A percentile compares a stretch with the other conserved stretches of the same genome.
phyloP scores from a whole-genome alignment of 2,888 invertebrate species.

The Phortica magna region DNA sequence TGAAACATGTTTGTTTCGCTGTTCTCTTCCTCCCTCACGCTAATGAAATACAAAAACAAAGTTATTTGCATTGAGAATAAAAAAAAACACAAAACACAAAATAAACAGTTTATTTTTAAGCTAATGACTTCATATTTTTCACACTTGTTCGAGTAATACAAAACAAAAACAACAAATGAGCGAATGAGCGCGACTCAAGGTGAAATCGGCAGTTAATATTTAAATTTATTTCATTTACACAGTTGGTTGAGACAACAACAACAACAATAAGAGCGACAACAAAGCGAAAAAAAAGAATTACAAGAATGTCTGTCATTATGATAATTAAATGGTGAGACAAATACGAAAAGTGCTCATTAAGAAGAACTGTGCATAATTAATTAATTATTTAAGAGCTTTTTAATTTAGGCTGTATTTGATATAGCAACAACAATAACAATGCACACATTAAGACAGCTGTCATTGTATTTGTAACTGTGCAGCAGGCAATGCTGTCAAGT shows the following conservation, averaged over 20 bases:
- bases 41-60: too few relatives aligned
- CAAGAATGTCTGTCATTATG: slow-evolving; percentile 5
- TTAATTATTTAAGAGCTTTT: slow-evolving; percentile 11
- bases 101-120: slow-evolving; percentile 12
- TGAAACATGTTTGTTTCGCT: too few relatives aligned
- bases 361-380: slow-evolving; percentile 14
- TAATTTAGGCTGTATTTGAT: neutral
- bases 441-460: neutral
- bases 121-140: slow-evolving; percentile 25
- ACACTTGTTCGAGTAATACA: neutral
- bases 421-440: neutral
- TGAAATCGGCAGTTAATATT: slow-evolving; percentile 11
- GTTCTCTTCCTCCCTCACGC: too few relatives aligned
- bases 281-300: neutral
- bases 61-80: neutral
- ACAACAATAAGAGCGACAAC: neutral
- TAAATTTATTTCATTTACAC: slow-evolving; percentile 6
- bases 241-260: neutral
- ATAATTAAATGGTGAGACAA: slow-evolving; percentile 11
- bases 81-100: neutral
- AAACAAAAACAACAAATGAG: neutral
- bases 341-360: neutral
- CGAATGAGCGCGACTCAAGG: slow-evolving; percentile 8
- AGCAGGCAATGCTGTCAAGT: neutral
- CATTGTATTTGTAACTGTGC: neutral